Evolutionary conservation across 2,797 vertebrate genomes (phyloP), one percentile per base, ranked within the genome.

Genomic region (Lerista edwardsae): DNA sequence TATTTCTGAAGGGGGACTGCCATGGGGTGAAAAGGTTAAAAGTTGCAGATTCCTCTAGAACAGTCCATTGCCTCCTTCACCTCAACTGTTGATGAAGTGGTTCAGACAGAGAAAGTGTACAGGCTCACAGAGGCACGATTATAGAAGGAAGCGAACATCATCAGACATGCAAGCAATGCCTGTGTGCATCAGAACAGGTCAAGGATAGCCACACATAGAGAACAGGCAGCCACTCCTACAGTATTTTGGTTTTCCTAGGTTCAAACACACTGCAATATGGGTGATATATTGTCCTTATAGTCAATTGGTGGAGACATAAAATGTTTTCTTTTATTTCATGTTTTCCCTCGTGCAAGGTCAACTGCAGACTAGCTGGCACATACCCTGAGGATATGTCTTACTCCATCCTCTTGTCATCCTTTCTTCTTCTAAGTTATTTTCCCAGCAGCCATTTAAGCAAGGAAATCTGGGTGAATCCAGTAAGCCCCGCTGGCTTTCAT

Each of bases 401-500:
- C 41, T 59, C 84, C 47, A 36, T 6, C 64, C 29, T 82, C 65
- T 57, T 64, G 84, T 75, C 85, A 84, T 86, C 80, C 74, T 75
- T 72, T 86, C 84, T 90, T 84, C 83, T 90, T 78, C 88, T 69
- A 15, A 17, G 67, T 76, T 83, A 68, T 0, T 21, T 3, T 31
- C 59, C 51, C 72, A 0, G 0, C 21, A 25, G 79, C 1, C 0
- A 27, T 77, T 84, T n/a, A 67, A 88, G 41, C 67, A 84, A 15
- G 83, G 82, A 80, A 75, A 88, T 75, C 83, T 89, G 89, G 81
- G 90, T 0, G 6, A 84, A 80, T 7, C 84, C 71, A 90, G 27
- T 82, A 64, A 11, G 2, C 57, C 87, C 91, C 92, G 91, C 84
- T 86, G 89, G 57, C 65, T 89, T 91, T 93, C 83, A 88, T 90